Base-by-base conservation (phyloP, 2,797 vertebrate genomes). In the Girardinus metallicus region DNA sequence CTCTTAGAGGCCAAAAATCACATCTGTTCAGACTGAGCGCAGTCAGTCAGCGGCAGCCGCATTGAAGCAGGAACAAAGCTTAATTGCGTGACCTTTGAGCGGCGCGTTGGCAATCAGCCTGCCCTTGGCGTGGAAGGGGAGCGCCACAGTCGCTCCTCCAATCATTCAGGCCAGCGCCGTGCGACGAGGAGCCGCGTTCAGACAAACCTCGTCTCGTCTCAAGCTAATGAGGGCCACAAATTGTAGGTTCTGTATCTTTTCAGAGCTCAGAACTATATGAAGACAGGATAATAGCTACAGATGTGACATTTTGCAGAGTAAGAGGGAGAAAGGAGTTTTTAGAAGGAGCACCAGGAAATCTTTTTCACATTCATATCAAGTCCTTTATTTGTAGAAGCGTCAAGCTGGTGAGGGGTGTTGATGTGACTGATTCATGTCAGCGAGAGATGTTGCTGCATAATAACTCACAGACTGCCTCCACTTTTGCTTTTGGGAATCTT, bases 1-100 rank as follows among this genome's bases (percentile, higher is more conserved):
- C 78, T 81, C 26, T 62, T 29, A 16, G 73, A 78, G 87, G 88
- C 91, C 90, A 90, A 91, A 88, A 92, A 90, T 85, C 92, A 91
- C 92, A 92, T 92, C 89, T 91, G 91, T 82, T 89, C 77, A 80
- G 83, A 83, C 46, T 51, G 57, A 83, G 85, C 76, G 8, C 84
- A 91, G 87, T 87, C 88, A 91, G 81, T 90, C 81, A 86, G 87
- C 91, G 88, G 87, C 76, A 90, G 89, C 86, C 84, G 85, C 77
- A 91, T 90, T 91, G 90, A 93, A 89, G 84, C 55, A 36, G 89
- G 89, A 92, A 94, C 92, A 93, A 94, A 92, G 92, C 93, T 83
- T 93, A 93, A 94, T 93, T 91, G 89, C 90, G 47, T 93, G 93
- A 94, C 93, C 93, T 94, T 93, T 92, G 89, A 91, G 87, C 76